Evolutionary conservation across 2,888 invertebrate species (phyloP), one percentile per base, ranked within the genome.

Genomic region (Eupelmus urozonus): DNA sequence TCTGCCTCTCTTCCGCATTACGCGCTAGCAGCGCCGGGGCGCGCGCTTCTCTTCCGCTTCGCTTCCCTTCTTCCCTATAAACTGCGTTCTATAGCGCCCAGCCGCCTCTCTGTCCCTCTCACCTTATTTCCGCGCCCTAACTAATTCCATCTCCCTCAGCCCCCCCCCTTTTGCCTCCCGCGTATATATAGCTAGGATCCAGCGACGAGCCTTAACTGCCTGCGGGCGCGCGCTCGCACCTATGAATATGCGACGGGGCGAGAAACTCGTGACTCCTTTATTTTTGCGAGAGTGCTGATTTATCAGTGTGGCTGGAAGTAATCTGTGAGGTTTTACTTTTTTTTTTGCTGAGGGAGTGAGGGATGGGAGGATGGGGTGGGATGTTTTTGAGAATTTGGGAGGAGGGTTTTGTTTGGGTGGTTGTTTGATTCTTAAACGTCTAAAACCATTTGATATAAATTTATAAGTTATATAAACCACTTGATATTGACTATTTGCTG

Each of bases 61-160:
- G 23, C 74, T 69, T 75, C 74, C 74, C 78, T 71, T 57, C 65
- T 67, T 55, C 57, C 76, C 49, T 51, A 66, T 5, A 69, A 63
- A 67, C 69, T 67, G 29, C 40, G 25, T 34, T 25, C 45, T 29
- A n/a, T n/a, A n/a, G n/a, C n/a, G n/a, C n/a, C n/a, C n/a, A n/a
- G n/a, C n/a, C n/a, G 57, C 59, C 2, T 51, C 13, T 51, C 57
- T 65, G 25, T 57, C 72, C 34, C 72, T 71, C 63, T 60, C 69
- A n/a, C 77, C 74, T 77, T 77, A 80, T 77, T 77, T 76, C 76
- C 73, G 51, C 51, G 72, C 73, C 20, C 73, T 67, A 73, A 76
- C 80, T 80, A 77, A 80, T 77, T 77, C 70, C 73, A 77, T 74
- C 70, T 4, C 1, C 29, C 16, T 34, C 5, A 25, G 7, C 25